A percentile compares a stretch with the other conserved stretches of the same genome.
phyloP scores from a whole-genome alignment of 1,140 invertebrate species.

The Cherax quadricarinatus region DNA sequence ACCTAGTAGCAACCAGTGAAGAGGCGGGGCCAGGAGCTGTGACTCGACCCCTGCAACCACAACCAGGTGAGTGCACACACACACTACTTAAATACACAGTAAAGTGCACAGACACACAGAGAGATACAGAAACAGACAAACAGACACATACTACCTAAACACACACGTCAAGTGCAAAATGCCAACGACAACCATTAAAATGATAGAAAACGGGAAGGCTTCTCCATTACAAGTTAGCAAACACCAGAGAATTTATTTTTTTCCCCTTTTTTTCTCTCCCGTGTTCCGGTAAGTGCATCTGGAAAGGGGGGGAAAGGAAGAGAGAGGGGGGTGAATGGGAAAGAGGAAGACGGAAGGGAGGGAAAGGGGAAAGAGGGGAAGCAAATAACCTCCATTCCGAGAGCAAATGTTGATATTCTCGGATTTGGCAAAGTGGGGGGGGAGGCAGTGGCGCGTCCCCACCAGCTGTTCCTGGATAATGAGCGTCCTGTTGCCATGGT shows the following conservation, averaged over 20 bases:
- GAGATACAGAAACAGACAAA: not conserved
- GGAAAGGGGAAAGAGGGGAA: not conserved
- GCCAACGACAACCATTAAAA: not conserved
- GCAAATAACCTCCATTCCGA: constrained; percentile 11
- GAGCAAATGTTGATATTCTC: constrained; percentile 2
- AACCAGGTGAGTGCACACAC: too few species aligned
- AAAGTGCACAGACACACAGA: not conserved
- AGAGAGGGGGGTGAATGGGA: too few species aligned
- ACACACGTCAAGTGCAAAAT: not conserved
- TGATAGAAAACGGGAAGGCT: not conserved
- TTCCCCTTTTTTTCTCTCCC: not conserved
- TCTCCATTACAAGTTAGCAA: not conserved
- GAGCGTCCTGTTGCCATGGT: not conserved
- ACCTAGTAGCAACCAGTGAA: too few species aligned
- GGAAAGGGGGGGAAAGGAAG: not conserved
- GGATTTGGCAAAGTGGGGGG: not conserved
- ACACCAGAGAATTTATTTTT: not conserved
- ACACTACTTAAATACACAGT: too few species aligned
- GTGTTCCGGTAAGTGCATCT: constrained; percentile 1
- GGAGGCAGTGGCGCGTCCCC: not conserved
- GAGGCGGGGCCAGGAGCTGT: too few species aligned
- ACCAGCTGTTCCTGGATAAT: not conserved
- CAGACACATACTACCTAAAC: not conserved
- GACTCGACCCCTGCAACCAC: too few species aligned
- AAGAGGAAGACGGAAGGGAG: too few species aligned